A percentile compares a stretch with the other conserved stretches of the same genome.
Evolutionary conservation across 92 coral and sea anemone genomes (phyloP).

Genomic region (Actinostola sp.): DNA sequence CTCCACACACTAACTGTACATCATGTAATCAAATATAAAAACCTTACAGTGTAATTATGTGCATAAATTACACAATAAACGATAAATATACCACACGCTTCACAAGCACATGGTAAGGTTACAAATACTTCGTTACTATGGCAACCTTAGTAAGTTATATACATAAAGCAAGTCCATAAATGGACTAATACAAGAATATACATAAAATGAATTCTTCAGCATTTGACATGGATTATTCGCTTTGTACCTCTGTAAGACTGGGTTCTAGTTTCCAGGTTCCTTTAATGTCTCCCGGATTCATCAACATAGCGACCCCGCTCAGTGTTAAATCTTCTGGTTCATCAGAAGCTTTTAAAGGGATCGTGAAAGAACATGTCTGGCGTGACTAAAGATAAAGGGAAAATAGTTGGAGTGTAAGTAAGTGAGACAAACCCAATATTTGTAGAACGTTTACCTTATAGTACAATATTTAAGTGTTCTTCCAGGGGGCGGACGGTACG

Average conservation of each 20-base stretch:
- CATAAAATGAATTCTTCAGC: background rate
- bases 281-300: constrained; percentile 81
- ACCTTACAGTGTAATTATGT: background rate
- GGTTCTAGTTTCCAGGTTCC: constrained; percentile 84
- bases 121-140: background rate
- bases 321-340: constrained; percentile 74
- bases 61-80: background rate
- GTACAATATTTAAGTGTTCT: too few relatives aligned
- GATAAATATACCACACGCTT: background rate
- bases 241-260: background rate
- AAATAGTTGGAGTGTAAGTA: too few relatives aligned
- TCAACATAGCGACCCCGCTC: constrained; percentile 81
- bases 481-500: too few relatives aligned
- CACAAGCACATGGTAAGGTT: background rate
- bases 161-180: background rate
- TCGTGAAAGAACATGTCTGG: constrained; percentile 68
- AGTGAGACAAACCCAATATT: too few relatives aligned
- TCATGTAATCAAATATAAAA: background rate
- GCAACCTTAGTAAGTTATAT: background rate
- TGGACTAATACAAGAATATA: background rate
- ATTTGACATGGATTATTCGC: background rate
- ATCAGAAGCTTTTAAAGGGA: constrained; percentile 73
- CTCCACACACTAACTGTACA: background rate
- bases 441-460: too few relatives aligned
- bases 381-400: constrained; percentile 66